phyloP scores from a whole-genome alignment of 2,888 invertebrate species.

The Synergus umbraculus region DNA sequence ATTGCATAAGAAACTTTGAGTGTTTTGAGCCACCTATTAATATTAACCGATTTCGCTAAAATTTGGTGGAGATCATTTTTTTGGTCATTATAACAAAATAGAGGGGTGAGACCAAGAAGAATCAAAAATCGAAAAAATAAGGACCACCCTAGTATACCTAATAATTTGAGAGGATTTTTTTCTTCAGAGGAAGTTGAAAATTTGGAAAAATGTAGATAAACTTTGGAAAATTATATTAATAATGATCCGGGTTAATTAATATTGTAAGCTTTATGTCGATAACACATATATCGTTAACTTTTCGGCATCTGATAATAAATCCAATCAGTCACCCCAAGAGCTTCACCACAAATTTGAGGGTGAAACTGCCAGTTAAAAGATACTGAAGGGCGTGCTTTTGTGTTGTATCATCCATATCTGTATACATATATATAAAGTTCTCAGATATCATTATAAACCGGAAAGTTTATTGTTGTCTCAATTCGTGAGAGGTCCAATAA shows the following conservation, averaged over 20 bases:
- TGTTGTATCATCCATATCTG: conserved; percentile 12
- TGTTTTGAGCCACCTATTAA: too few relatives aligned
- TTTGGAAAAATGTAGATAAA: too few relatives aligned
- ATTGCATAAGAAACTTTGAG: too few relatives aligned
- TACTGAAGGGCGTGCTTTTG: conserved; percentile 8
- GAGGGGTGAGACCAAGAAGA: too few relatives aligned
- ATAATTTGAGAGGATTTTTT: too few relatives aligned
- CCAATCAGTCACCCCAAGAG: conserved; percentile 25
- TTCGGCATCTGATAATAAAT: conserved; percentile 31
- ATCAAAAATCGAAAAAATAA: too few relatives aligned
- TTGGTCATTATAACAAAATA: too few relatives aligned
- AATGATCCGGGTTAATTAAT: neutral
- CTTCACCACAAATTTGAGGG: conserved; percentile 3
- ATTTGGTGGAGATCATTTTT: too few relatives aligned
- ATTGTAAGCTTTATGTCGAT: neutral
- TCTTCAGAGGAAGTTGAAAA: too few relatives aligned
- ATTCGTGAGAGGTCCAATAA: neutral
- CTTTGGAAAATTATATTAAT: neutral
- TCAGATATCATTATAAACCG: neutral
- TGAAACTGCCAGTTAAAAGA: conserved; percentile 22
- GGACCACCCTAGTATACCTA: too few relatives aligned
- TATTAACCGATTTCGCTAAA: too few relatives aligned
- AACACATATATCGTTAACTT: conserved; percentile 3
- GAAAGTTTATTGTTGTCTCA: neutral
- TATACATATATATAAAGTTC: conserved; percentile 3